Conservation (phyloP, 2,113 vertebrate species). For the Gopherus evgoodei region DNA sequence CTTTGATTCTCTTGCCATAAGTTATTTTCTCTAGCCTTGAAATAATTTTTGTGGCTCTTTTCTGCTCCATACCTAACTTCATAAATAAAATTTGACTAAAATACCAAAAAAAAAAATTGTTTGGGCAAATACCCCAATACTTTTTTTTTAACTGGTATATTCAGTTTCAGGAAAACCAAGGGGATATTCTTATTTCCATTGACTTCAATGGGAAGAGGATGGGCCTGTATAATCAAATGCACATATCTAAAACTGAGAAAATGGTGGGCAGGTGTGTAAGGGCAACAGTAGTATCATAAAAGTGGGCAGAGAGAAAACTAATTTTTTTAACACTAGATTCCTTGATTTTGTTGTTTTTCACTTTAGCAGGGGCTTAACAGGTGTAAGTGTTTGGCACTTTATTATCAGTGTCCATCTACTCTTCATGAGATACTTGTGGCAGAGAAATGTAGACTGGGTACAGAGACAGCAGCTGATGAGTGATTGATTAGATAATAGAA, state of each 20-base stretch:
- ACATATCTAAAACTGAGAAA: not conserved
- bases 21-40: not conserved
- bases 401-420: not conserved
- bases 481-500: not conserved
- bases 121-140: not conserved
- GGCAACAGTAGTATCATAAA: not conserved
- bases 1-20: not conserved
- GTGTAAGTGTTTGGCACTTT: not conserved
- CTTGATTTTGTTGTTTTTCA: conserved; percentile 13
- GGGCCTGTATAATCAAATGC: accelerated
- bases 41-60: not conserved
- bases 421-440: not conserved
- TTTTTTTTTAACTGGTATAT: not conserved
- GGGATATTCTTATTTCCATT: not conserved
- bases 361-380: not conserved
- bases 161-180: not conserved
- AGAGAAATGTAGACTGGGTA: not conserved
- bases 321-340: not conserved
- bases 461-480: not conserved
- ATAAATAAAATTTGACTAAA: not conserved
- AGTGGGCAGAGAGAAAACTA: not conserved
- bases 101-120: not conserved
- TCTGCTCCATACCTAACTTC: not conserved
- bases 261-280: not conserved
- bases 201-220: not conserved